A percentile compares a stretch with the other conserved stretches of the same genome.
Conservation (phyloP, 2,888 invertebrate genomes). For the Drosophila nigricruria region DNA sequence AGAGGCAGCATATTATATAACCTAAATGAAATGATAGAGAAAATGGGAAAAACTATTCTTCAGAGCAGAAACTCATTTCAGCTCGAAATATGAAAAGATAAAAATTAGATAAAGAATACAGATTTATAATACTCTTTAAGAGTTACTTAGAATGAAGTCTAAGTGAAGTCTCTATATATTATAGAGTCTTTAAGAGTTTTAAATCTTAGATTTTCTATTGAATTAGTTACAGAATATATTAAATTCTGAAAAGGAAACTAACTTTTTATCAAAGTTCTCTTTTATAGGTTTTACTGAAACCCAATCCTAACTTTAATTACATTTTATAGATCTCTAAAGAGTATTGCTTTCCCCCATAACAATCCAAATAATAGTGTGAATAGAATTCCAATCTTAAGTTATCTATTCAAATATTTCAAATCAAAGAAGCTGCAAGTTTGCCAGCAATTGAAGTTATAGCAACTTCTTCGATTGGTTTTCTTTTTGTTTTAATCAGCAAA, state of each 20-base stretch:
- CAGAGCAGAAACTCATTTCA: not conserved
- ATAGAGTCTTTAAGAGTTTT: not conserved
- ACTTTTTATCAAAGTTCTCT: not conserved
- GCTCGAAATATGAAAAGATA: not conserved
- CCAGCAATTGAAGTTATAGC: not conserved
- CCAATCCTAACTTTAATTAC: not conserved
- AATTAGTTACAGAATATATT: not conserved
- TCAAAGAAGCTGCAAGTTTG: not conserved
- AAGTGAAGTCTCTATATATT: too few species aligned
- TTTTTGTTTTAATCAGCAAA: slow-evolving; percentile 42
- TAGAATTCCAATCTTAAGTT: not conserved
- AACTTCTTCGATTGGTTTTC: slow-evolving; percentile 7
- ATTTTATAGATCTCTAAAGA: not conserved
- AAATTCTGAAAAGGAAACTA: too few species aligned
- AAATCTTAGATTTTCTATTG: not conserved
- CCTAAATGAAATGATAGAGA: slow-evolving; percentile 23
- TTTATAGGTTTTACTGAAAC: not conserved
- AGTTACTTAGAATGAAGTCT: not conserved
- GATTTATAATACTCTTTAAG: not conserved
- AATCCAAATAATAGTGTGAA: too few species aligned
- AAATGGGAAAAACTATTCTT: slow-evolving; percentile 19
- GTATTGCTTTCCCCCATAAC: not conserved
- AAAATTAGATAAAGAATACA: not conserved
- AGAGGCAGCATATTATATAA: slow-evolving; percentile 22
- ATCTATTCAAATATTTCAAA: not conserved